These are phyloP conservation scores for Thamnaconus septentrionalis DNA, from an alignment of 2,113 vertebrate genomes.

Conservation along the genomic window DNA sequence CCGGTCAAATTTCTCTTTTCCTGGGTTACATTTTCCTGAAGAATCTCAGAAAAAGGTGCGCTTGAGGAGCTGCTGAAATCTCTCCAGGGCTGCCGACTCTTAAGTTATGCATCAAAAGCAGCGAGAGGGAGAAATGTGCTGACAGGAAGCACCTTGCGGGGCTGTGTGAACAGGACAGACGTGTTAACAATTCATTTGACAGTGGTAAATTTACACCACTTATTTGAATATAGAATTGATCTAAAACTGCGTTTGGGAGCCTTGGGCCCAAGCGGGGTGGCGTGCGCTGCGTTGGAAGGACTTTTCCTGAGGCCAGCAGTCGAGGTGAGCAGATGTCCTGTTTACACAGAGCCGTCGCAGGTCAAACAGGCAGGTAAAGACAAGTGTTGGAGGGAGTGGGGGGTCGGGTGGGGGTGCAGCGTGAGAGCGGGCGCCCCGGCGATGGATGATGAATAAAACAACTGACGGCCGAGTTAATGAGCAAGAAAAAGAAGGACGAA, in stretches of 20 bases:
- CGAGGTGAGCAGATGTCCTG: slow-evolving; percentile 20
- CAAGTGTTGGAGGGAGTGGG: neutral
- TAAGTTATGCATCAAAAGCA: slow-evolving; percentile 50
- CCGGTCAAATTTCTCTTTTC: slow-evolving; percentile 17
- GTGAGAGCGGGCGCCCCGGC: neutral
- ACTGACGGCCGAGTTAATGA: slow-evolving; percentile 5
- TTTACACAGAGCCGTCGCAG: slow-evolving; percentile 21
- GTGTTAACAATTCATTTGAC: slow-evolving; percentile 52
- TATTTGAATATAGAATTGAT: slow-evolving; percentile 59
- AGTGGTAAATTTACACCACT: slow-evolving; percentile 44
- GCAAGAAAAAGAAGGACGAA: neutral
- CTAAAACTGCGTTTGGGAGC: slow-evolving; percentile 18
- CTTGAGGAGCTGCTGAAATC: slow-evolving; percentile 24
- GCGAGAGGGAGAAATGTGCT: slow-evolving; percentile 19
- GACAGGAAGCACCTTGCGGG: slow-evolving; percentile 44
- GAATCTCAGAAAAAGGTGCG: slow-evolving; percentile 2
- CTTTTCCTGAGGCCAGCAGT: slow-evolving; percentile 20
- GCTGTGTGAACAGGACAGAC: slow-evolving; percentile 30
- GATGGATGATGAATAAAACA: slow-evolving; percentile 23
- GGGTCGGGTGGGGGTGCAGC: no score
- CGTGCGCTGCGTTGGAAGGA: slow-evolving; percentile 15
- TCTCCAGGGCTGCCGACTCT: slow-evolving; percentile 17
- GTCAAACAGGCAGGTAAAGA: slow-evolving; percentile 50
- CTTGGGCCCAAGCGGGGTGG: slow-evolving; percentile 2
- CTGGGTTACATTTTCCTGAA: neutral